These are phyloP conservation scores for Galeopsomyia nigrocyanea DNA, from an alignment of 2,888 invertebrate genomes.

Conservation along the genomic window DNA sequence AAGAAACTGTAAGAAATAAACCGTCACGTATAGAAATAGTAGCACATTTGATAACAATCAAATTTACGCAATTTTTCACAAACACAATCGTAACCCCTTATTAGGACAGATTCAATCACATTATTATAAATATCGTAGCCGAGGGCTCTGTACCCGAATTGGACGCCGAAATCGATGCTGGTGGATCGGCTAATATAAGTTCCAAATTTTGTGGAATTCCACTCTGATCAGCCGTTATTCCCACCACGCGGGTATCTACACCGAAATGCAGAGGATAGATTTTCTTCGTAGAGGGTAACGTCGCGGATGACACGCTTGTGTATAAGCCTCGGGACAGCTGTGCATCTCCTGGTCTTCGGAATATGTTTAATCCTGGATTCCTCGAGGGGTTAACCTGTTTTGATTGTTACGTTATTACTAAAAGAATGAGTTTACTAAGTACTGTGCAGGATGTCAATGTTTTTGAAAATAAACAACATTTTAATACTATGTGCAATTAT, in stretches of 20 bases:
- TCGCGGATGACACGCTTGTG: slow-evolving; percentile 42
- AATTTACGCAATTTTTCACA: slow-evolving; percentile 36
- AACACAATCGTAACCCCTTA: slow-evolving; percentile 37
- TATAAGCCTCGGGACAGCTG: slow-evolving; percentile 48
- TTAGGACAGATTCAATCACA: slow-evolving; percentile 45
- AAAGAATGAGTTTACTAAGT: slow-evolving; percentile 25
- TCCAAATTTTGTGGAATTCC: slow-evolving; percentile 63
- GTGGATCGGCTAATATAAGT: slow-evolving; percentile 61
- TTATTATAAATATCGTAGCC: slow-evolving; percentile 52
- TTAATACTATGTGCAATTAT: no score
- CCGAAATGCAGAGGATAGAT: slow-evolving; percentile 43
- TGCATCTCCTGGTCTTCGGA: slow-evolving; percentile 49
- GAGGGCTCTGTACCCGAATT: slow-evolving; percentile 53
- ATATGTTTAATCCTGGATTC: slow-evolving; percentile 53
- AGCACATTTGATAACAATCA: slow-evolving; percentile 31
- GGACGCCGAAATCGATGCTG: slow-evolving; percentile 51
- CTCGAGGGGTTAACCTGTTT: slow-evolving; percentile 61
- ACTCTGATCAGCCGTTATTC: slow-evolving; percentile 59
- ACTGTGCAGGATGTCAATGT: slow-evolving; percentile 28
- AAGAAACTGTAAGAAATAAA: slow-evolving; percentile 38
- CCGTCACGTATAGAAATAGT: slow-evolving; percentile 45
- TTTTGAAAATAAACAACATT: slow-evolving; percentile 3
- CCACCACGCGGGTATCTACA: slow-evolving; percentile 45
- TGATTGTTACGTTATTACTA: slow-evolving; percentile 45
- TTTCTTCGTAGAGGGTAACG: slow-evolving; percentile 36